Conservation (phyloP, 2,888 invertebrate genomes). For the Mimachlamys varia region DNA sequence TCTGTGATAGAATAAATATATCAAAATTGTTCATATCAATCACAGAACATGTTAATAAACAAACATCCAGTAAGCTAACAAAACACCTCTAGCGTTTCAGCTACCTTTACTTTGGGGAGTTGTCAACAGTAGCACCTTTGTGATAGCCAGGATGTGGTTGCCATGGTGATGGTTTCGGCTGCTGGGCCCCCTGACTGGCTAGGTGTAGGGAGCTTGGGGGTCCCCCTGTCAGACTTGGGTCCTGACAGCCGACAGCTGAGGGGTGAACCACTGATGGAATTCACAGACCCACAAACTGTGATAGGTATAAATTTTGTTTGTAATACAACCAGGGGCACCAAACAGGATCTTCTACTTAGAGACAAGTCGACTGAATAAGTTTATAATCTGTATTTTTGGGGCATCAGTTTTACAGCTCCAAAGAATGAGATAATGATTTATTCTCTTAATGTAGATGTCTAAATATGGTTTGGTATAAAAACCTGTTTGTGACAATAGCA, state of each 20-base stretch:
- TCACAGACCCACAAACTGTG: slow-evolving; percentile 28
- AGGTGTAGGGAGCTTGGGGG: slow-evolving; percentile 34
- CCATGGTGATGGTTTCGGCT: slow-evolving; percentile 20
- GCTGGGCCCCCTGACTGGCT: slow-evolving; percentile 23
- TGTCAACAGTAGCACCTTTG: slow-evolving; percentile 36
- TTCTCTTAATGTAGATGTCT: background rate
- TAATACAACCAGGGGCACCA: slow-evolving; percentile 25
- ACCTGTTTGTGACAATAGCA: too few relatives aligned
- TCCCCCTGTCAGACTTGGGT: slow-evolving; percentile 19
- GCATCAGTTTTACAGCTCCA: background rate
- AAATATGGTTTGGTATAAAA: background rate
- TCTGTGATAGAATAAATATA: background rate
- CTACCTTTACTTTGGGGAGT: slow-evolving; percentile 31
- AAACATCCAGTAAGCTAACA: background rate
- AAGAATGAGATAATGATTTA: background rate
- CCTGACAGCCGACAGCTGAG: background rate
- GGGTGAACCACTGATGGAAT: slow-evolving; percentile 23
- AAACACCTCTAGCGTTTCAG: background rate
- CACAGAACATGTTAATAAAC: background rate
- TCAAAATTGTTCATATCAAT: background rate
- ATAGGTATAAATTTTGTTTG: slow-evolving; percentile 31
- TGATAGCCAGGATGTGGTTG: slow-evolving; percentile 29
- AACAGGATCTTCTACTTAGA: background rate
- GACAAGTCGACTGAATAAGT: background rate
- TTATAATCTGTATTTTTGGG: background rate